Percentiles rank a stretch among this genome's conserved stretches.
Evolutionary conservation across 64 coral and sea anemone species (phyloP).

Genomic region (Stichodactyla helianthus): DNA sequence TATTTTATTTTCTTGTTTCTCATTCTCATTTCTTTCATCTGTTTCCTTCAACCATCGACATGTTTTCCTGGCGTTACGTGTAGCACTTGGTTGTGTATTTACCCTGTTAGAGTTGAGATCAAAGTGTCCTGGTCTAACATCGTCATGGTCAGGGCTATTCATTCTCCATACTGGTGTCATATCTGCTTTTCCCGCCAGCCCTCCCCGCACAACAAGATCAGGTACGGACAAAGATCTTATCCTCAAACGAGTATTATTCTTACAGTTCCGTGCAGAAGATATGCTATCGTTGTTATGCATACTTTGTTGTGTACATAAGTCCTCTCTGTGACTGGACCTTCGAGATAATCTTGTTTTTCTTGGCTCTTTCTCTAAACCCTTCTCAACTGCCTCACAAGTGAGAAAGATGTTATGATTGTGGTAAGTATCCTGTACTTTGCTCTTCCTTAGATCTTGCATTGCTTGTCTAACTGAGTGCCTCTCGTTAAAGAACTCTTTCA

Average conservation of each 20-base stretch:
- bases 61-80: not conserved
- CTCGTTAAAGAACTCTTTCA: conserved; percentile 52
- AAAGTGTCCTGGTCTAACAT: not conserved
- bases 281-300: not conserved
- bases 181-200: not conserved
- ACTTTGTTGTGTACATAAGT: not conserved
- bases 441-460: conserved; percentile 30
- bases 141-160: not conserved
- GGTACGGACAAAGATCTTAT: not conserved
- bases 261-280: not conserved
- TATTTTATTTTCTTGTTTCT: not conserved
- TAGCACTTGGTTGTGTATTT: not conserved
- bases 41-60: not conserved
- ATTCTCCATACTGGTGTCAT: not conserved
- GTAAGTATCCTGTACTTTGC: not conserved
- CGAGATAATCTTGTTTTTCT: not conserved
- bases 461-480: conserved; percentile 31
- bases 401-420: not conserved
- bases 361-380: not conserved
- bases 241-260: not conserved
- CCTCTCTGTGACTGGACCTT: not conserved
- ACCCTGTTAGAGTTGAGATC: not conserved
- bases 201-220: not conserved
- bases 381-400: not conserved
- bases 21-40: not conserved